A percentile compares a stretch with the other conserved stretches of the same genome.
These are phyloP conservation scores for Hymenochirus boettgeri DNA, from an alignment of 2,113 vertebrate species.

Conservation along the genomic window DNA sequence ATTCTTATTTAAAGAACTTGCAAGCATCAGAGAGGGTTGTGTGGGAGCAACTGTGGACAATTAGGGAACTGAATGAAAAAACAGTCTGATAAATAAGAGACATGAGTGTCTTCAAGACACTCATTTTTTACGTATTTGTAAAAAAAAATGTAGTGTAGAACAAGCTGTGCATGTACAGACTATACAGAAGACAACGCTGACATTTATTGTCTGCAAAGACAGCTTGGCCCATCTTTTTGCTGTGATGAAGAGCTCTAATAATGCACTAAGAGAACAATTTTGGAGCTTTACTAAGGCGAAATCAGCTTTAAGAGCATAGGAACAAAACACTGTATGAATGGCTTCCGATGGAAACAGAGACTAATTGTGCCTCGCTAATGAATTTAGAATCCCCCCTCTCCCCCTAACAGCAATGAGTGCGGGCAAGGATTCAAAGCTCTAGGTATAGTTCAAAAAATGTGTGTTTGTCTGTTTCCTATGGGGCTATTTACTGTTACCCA, in stretches of 20 bases:
- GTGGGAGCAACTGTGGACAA: not conserved
- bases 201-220: conserved; percentile 45
- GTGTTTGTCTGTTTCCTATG: conserved; percentile 11
- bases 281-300: conserved; percentile 41
- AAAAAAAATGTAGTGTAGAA: conserved; percentile 34
- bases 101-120: conserved; percentile 11
- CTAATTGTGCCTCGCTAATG: conserved; percentile 51
- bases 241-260: conserved; percentile 45
- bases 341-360: conserved; percentile 40
- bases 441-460: conserved; percentile 29
- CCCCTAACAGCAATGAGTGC: conserved; percentile 34
- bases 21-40: not conserved
- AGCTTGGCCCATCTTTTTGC: conserved; percentile 46
- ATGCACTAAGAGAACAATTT: conserved; percentile 41
- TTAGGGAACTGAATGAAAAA: conserved; percentile 8
- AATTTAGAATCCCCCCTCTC: conserved; percentile 49
- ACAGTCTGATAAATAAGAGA: conserved; percentile 31
- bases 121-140: conserved; percentile 36
- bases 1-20: not conserved
- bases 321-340: conserved; percentile 45
- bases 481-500: conserved; percentile 14
- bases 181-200: conserved; percentile 20
- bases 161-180: conserved; percentile 9
- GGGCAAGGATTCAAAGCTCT: conserved; percentile 32
- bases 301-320: conserved; percentile 18